These are phyloP conservation scores for Sebastes elongatus DNA, from an alignment of 2,797 vertebrate genomes.

Conservation along the genomic window DNA sequence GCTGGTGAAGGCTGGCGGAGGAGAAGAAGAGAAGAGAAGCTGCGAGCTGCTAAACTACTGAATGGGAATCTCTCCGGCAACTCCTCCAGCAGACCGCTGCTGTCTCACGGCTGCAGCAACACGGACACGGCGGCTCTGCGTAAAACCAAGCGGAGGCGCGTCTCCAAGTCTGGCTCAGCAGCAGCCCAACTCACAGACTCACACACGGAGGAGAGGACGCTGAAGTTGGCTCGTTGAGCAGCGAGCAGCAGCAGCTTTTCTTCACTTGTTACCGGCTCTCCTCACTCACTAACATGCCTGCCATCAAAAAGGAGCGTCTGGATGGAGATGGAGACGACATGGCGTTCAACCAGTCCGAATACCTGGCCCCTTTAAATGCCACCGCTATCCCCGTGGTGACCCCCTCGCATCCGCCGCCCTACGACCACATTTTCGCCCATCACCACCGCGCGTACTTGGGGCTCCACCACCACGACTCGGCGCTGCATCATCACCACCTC, in stretches of 20 bases:
- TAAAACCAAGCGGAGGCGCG: constrained; percentile 81
- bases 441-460: constrained; percentile 91
- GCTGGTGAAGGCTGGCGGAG: constrained; percentile 70
- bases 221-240: constrained; percentile 74
- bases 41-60: constrained; percentile 74
- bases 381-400: constrained; percentile 90
- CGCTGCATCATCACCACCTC: constrained; percentile 86
- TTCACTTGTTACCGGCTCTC: constrained; percentile 81
- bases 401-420: constrained; percentile 88
- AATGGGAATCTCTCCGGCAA: constrained; percentile 85
- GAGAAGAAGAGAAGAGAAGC: no score
- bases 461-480: constrained; percentile 87
- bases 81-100: constrained; percentile 79
- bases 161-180: constrained; percentile 75
- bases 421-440: constrained; percentile 90
- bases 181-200: constrained; percentile 66
- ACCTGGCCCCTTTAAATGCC: constrained; percentile 91
- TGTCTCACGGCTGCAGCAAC: constrained; percentile 68
- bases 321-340: constrained; percentile 95
- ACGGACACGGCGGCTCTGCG: constrained; percentile 78
- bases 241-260: constrained; percentile 60
- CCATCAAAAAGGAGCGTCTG: constrained; percentile 95
- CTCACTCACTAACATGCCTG: constrained; percentile 90
- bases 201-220: constrained; percentile 73
- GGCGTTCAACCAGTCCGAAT: constrained; percentile 92